phyloP scores from a whole-genome alignment of 1,140 invertebrate genomes.

The Thaumatotibia leucotreta region DNA sequence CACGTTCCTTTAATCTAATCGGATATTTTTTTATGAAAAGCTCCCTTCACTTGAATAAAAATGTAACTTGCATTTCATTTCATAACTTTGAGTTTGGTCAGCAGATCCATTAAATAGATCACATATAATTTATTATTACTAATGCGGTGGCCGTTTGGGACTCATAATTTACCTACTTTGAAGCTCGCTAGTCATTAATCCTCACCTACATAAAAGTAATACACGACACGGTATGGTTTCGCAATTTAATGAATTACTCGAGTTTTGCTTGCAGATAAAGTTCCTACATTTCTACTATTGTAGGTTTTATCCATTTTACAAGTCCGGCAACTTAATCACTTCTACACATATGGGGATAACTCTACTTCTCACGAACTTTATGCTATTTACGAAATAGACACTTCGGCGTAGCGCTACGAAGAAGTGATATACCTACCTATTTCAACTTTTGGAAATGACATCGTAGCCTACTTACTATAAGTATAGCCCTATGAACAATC shows the following conservation, averaged over 20 bases:
- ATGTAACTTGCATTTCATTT: background rate
- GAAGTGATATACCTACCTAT: no score
- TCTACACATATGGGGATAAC: no score
- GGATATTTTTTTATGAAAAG: background rate
- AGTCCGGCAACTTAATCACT: no score
- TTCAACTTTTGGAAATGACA: no score
- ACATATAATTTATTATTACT: slow-evolving; percentile 12
- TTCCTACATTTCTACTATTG: no score
- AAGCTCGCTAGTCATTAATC: background rate
- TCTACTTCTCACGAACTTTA: no score
- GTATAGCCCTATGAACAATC: no score
- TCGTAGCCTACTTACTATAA: no score
- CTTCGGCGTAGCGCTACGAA: background rate
- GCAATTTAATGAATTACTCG: background rate
- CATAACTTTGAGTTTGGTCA: background rate
- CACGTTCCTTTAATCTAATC: background rate
- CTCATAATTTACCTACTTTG: slow-evolving; percentile 1
- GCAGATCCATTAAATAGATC: slow-evolving; percentile 1
- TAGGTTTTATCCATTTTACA: no score
- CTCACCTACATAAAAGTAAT: slow-evolving; percentile 1
- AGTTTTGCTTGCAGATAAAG: background rate
- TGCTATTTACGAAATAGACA: background rate
- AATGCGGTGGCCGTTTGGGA: background rate
- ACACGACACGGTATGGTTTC: background rate
- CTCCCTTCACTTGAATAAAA: background rate